phyloP scores from a whole-genome alignment of 2,113 vertebrate species.

The Halcyon malimbica region DNA sequence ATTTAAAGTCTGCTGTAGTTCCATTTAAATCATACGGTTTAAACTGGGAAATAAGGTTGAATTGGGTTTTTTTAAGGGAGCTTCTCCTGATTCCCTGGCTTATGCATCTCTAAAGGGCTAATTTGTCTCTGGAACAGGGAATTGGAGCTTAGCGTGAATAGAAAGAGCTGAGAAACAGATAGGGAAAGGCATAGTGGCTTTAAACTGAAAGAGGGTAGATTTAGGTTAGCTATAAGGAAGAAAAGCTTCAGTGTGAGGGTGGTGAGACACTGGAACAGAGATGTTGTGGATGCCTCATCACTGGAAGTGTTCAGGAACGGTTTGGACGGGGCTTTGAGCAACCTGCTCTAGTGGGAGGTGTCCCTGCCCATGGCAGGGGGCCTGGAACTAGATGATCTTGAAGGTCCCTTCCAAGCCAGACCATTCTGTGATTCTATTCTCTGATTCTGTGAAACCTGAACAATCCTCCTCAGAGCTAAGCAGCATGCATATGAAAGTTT shows the following conservation, averaged over 20 bases:
- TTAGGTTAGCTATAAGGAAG: background rate
- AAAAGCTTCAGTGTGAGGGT: background rate
- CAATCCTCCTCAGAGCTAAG: background rate
- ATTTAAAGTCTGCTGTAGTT: constrained; percentile 4
- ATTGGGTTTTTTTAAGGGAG: background rate
- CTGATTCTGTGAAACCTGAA: background rate
- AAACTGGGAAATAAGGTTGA: background rate
- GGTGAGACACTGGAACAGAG: background rate
- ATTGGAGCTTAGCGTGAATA: background rate
- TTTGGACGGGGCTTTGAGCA: accelerated
- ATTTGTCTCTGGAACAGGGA: background rate
- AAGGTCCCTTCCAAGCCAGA: background rate
- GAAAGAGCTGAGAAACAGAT: background rate
- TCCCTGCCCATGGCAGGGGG: background rate
- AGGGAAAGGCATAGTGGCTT: background rate
- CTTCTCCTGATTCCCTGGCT: background rate
- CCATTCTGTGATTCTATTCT: background rate
- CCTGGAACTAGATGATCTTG: accelerated
- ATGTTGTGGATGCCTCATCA: background rate
- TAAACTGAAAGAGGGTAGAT: background rate
- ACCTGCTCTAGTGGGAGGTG: accelerated
- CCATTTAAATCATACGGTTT: background rate
- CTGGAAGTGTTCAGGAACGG: background rate
- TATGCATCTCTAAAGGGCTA: background rate
- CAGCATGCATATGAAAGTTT: background rate